Evolutionary conservation across 53 echinoderm and acorn worm species (phyloP).

Genomic region (Echinarachnius parma): DNA sequence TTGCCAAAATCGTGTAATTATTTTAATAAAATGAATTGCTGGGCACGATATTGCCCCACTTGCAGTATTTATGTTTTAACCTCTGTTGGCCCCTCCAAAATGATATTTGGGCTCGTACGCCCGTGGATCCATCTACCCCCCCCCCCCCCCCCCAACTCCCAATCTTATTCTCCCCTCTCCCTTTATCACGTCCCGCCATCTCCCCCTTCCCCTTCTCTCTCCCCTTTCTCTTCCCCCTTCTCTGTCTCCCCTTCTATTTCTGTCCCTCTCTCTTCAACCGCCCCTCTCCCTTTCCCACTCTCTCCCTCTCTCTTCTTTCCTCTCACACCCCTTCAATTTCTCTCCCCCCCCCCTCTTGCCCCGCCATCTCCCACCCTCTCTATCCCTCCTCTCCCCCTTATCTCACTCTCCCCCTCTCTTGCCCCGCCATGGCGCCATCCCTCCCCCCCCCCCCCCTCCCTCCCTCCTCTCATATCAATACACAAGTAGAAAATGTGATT

Average conservation of each 20-base stretch:
- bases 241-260: neutral
- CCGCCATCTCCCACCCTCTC: too few relatives aligned
- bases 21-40: too few relatives aligned
- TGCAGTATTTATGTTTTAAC: too few relatives aligned
- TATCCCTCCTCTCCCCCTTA: too few relatives aligned
- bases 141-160: neutral
- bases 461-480: neutral
- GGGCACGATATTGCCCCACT: too few relatives aligned
- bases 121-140: neutral
- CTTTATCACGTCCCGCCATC: neutral
- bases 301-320: neutral
- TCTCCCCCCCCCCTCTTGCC: neutral
- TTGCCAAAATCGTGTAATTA: too few relatives aligned
- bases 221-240: neutral
- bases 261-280: neutral
- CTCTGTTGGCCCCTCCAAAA: too few relatives aligned
- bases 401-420: neutral
- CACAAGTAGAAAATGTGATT: neutral
- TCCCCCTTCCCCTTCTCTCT: neutral
- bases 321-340: neutral
- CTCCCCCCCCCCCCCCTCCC: neutral
- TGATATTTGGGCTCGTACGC: too few relatives aligned
- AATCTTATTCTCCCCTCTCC: neutral
- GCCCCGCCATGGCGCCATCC: neutral
- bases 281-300: neutral